Evolutionary conservation across 92 coral and sea anemone species (phyloP), one percentile per base, ranked within the genome.

Genomic region (Zoanthus solanderi): DNA sequence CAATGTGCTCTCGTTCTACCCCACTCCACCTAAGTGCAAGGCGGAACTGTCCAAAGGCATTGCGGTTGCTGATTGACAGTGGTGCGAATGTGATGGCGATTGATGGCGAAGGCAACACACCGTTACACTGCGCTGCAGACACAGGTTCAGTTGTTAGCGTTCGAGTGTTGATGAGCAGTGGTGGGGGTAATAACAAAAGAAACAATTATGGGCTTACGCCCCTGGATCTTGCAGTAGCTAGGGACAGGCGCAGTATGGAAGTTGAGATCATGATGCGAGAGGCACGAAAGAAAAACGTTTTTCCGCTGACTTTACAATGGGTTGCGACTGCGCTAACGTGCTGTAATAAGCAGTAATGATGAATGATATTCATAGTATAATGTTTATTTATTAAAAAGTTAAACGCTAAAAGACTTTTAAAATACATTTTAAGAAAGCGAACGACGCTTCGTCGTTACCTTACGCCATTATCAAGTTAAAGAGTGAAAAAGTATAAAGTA

Each of bases 211-310:
- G 85, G 16, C 13, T 81, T 10, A 81, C 85, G 11, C 85, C 85
- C 17, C 14, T 81, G 9, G 75, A 81, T 4, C 42, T 81, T 32
- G 75, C 85, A 16, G 75, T 81, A 12, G 73, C 75, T 63, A 81
- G 85, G 65, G 75, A 81, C 85, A 65, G 85, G 23, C 75, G 85
- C n/a, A 46, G 75, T 42, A 81, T 81, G 85, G 85, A 81, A 44
- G 85, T 47, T 1, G 85, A 81, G 1, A 11, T 81, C 23, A 66
- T 81, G 60, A 23, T 46, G 50, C 75, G 9, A 18, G 60, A 81
- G 14, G 16, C 75, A 44, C 74, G 75, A 48, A 66, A 47, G 61
- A 81, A 68, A 65, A 81, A 65, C 13, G 46, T 65, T 46, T 81
- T 45, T 23, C 85, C 85, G 2, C 44, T 81, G 7, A 81, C 85